phyloP scores from a whole-genome alignment of 2,113 vertebrate species.

The Dipodomys merriami region DNA sequence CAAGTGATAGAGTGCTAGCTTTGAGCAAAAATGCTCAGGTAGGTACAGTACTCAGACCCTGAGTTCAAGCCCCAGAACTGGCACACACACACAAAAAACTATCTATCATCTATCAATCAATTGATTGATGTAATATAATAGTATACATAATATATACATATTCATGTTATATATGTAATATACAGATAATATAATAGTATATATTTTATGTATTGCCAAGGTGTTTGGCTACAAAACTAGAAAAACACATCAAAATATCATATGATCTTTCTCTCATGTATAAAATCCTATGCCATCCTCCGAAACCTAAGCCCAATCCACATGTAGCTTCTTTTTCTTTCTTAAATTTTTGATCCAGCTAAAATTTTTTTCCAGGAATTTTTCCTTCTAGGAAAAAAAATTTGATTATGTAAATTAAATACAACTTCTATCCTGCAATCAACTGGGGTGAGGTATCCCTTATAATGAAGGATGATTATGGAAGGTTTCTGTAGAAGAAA shows the following conservation, averaged over 20 bases:
- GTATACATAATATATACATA: no score
- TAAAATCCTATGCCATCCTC: neutral
- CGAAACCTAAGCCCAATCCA: neutral
- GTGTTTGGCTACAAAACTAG: neutral
- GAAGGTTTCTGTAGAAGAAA: conserved; percentile 57
- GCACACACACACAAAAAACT: no score
- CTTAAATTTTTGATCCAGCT: conserved; percentile 48
- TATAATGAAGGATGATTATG: conserved; percentile 63
- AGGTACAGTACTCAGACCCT: no score
- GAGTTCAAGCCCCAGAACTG: no score
- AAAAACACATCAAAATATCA: neutral
- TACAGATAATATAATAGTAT: no score
- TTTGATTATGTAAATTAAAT: conserved; percentile 75
- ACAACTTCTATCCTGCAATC: conserved; percentile 68
- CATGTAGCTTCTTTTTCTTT: neutral
- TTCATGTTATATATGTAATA: no score
- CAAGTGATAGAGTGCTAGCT: no score
- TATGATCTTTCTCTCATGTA: neutral
- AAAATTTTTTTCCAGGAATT: conserved; percentile 69
- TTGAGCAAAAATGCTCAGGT: no score
- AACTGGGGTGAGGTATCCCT: conserved; percentile 27
- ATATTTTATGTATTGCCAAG: neutral
- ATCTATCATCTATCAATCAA: no score
- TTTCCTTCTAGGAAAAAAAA: conserved; percentile 64
- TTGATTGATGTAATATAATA: no score